phyloP scores from a whole-genome alignment of 2,888 invertebrate genomes.

The Camptogramma bilineatum region DNA sequence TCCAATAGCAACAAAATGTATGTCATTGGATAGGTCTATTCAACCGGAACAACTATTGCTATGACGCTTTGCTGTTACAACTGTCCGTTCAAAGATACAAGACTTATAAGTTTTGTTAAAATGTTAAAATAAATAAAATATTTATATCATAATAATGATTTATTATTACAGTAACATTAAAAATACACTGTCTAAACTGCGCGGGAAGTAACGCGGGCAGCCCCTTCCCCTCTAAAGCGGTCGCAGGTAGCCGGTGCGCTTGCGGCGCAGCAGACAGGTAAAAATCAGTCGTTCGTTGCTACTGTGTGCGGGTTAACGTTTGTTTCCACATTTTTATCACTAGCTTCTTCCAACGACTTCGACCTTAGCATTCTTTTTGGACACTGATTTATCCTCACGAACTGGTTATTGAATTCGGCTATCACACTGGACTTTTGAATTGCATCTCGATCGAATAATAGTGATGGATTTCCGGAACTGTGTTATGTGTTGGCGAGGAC shows the following conservation, averaged over 20 bases:
- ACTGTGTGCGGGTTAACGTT: too few relatives aligned
- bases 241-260: too few relatives aligned
- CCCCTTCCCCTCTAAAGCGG: too few relatives aligned
- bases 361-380: too few relatives aligned
- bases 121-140: not conserved
- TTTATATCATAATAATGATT: not conserved
- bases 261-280: too few relatives aligned
- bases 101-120: not conserved
- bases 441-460: slow-evolving; percentile 8
- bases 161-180: not conserved
- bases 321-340: too few relatives aligned
- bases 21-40: too few relatives aligned
- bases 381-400: too few relatives aligned
- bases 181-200: too few relatives aligned
- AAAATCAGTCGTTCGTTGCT: not conserved
- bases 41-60: too few relatives aligned
- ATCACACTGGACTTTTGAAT: slow-evolving; percentile 1
- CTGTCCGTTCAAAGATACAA: not conserved
- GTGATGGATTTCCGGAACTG: slow-evolving; percentile 10
- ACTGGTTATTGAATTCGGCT: not conserved
- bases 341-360: too few relatives aligned
- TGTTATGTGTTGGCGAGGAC: slow-evolving; percentile 19
- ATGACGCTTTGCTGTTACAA: not conserved
- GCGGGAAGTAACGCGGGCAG: too few relatives aligned
- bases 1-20: not conserved